Base-by-base conservation (phyloP, 2,113 vertebrate species). In the Symphodus melops region DNA sequence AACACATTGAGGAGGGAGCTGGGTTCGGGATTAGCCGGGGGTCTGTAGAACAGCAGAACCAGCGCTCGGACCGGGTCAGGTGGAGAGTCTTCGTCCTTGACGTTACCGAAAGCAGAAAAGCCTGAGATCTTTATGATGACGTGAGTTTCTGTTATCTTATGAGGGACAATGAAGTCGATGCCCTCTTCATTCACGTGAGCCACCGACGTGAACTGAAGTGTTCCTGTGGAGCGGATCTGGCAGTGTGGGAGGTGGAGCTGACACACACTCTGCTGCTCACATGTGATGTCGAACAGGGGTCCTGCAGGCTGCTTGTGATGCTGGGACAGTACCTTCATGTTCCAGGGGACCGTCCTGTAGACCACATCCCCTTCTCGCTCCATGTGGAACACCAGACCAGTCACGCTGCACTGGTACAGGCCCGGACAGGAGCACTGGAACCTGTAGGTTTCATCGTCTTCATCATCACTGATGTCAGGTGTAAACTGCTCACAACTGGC, bases 251-350 rank as follows among this genome's bases (percentile, higher is more conserved):
- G 71, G 14, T 75, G 54, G 3, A 85, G 82, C 69, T 48, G 59
- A 52, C 41, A 10, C 75, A 79, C 55, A 8, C 66, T 71, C 59
- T 19, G 41, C 59, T 65, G 63, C 28, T 6, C 7, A 52, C 82
- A 84, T 8, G 20, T 44, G 68, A 84, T 68, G 72, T 77, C 68
- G 60, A 84, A 84, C 81, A 60, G 75, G 23, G 81, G 75, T 44
- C 80, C 80, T 58, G 68, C 80, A 55, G 80, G 74, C 53, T 39
- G 46, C 75, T 73, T 68, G 58, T 55, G 46, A 14, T 65, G 37
- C 2, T 41, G 59, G 42, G 9, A 25, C 39, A 83, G 65, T 0
- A 42, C 52, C 36, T n/a, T 55, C 63, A 23, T n/a, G 65, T 74
- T 19, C 75, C 81, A 78, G 10, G 81, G 46, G 46, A 72, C 44